These are phyloP conservation scores for Oceanodroma tethys DNA, from an alignment of 2,113 vertebrate species.

Conservation along the genomic window DNA sequence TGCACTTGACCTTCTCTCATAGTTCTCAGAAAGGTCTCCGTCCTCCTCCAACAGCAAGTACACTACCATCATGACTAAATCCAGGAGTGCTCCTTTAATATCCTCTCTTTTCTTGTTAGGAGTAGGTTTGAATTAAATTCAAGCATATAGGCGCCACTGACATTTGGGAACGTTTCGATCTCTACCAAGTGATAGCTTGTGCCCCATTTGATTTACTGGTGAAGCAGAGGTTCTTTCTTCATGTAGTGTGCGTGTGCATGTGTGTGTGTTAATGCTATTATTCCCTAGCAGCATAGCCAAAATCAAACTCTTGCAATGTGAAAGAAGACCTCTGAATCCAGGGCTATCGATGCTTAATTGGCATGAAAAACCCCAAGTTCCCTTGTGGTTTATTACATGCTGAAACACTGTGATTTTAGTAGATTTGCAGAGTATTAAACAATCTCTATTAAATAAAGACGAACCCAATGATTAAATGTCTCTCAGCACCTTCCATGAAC, in stretches of 20 bases:
- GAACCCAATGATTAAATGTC: not conserved
- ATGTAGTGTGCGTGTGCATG: fast-evolving
- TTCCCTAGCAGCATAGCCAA: not conserved
- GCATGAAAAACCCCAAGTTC: not conserved
- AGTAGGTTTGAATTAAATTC: not conserved
- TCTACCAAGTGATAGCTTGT: not conserved
- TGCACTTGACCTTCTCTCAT: not conserved
- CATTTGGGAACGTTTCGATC: not conserved
- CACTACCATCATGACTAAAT: fast-evolving
- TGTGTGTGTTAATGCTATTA: not conserved
- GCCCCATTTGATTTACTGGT: not conserved
- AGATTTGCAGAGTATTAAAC: not conserved
- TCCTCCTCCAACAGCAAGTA: not conserved
- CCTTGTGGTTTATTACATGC: not conserved
- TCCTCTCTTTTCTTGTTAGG: not conserved
- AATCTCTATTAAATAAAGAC: conserved; percentile 4
- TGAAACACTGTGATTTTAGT: not conserved
- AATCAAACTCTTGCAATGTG: not conserved
- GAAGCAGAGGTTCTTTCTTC: not conserved
- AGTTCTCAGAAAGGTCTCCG: not conserved
- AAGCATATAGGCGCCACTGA: not conserved
- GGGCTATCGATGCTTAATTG: not conserved
- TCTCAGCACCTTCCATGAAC: not conserved
- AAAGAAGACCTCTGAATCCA: not conserved
- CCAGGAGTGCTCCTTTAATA: not conserved